Evolutionary conservation across 2,113 vertebrate species (phyloP).

Genomic region (Phylloscopus trochilus): DNA sequence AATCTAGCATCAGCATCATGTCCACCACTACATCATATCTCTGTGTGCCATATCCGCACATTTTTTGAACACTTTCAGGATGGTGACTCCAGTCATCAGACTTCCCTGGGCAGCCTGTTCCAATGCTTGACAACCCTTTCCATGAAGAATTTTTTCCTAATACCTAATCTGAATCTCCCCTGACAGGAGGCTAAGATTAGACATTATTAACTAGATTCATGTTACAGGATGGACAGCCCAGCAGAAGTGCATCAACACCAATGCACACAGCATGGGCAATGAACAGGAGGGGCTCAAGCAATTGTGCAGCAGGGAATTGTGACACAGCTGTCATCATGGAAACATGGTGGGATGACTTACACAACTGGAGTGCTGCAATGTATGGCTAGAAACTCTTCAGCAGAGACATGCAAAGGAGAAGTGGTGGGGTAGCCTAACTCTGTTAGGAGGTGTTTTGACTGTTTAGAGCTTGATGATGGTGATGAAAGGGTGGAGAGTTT

Average conservation of each 20-base stretch:
- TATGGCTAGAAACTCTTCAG: neutral
- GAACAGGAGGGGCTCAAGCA: neutral
- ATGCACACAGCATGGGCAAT: neutral
- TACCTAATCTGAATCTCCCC: neutral
- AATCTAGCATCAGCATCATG: neutral
- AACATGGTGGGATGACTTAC: neutral
- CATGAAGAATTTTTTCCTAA: neutral
- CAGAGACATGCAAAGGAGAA: neutral
- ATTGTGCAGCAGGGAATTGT: neutral
- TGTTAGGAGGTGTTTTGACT: neutral
- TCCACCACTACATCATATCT: neutral
- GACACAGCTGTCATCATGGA: neutral
- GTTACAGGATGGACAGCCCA: neutral
- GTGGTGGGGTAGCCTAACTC: accelerated
- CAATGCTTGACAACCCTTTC: neutral
- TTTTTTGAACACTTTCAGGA: neutral
- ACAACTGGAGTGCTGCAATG: neutral
- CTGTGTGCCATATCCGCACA: neutral
- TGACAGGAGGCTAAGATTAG: neutral
- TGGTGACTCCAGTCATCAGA: neutral
- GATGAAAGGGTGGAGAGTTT: neutral
- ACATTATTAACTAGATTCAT: neutral
- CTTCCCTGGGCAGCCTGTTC: neutral
- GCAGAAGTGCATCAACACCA: neutral
- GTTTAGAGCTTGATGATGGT: neutral